Conservation (phyloP, 2,888 invertebrate genomes). For the Yponomeuta plumbellus region DNA sequence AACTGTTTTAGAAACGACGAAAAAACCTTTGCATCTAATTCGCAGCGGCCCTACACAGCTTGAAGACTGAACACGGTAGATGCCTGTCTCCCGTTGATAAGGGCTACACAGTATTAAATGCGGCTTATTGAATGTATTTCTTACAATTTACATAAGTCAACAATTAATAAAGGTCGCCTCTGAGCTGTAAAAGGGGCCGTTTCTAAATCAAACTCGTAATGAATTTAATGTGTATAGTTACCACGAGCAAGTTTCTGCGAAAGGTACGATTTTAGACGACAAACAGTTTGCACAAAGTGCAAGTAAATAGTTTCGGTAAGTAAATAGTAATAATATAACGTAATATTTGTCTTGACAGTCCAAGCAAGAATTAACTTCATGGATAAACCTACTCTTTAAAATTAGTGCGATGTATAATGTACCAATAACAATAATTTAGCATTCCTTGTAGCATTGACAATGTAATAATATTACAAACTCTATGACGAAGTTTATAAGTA, state of each 20-base stretch:
- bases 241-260: not conserved
- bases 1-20: too few species aligned
- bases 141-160: conserved; percentile 54
- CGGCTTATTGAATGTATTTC: conserved; percentile 57
- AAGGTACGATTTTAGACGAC: not conserved
- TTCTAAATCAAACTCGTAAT: not conserved
- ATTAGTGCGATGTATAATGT: too few species aligned
- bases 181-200: conserved; percentile 21
- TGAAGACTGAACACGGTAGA: conserved; percentile 27
- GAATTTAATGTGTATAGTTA: not conserved
- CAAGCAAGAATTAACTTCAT: too few species aligned
- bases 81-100: conserved; percentile 58
- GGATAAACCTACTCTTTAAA: too few species aligned
- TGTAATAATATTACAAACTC: too few species aligned
- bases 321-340: too few species aligned
- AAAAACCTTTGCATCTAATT: conserved; percentile 29
- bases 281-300: too few species aligned
- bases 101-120: conserved; percentile 54
- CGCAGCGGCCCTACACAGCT: conserved; percentile 31
- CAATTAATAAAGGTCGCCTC: conserved; percentile 45
- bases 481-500: too few species aligned
- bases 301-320: too few species aligned
- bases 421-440: too few species aligned
- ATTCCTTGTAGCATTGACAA: too few species aligned
- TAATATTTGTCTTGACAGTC: too few species aligned